Conservation (phyloP, 2,113 vertebrate genomes). For the Alethe diademata region DNA sequence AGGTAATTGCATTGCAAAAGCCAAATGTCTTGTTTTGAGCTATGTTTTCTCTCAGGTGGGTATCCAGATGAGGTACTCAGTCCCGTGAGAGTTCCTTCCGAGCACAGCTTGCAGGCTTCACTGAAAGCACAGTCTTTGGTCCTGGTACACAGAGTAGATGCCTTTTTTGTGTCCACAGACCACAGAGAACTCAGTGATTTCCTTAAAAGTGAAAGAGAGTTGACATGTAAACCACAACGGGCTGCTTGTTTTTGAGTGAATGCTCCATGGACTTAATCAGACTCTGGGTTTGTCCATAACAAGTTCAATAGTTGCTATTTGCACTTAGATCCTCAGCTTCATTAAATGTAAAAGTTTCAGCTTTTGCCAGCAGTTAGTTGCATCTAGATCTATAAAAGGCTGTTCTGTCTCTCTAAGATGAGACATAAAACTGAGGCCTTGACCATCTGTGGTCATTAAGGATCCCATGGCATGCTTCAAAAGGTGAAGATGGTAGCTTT, state of each 20-base stretch:
- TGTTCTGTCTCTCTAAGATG: conserved; percentile 47
- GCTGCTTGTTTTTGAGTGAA: conserved; percentile 49
- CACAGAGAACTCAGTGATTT: conserved; percentile 43
- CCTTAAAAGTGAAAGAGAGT: conserved; percentile 46
- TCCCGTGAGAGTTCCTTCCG: neutral
- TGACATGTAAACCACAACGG: conserved; percentile 41
- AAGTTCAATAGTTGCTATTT: conserved; percentile 70
- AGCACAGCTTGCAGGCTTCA: neutral
- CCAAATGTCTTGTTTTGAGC: conserved; percentile 52
- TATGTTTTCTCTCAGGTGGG: conserved; percentile 60
- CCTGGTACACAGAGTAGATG: neutral
- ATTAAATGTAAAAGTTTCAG: conserved; percentile 71
- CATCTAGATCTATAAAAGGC: conserved; percentile 69
- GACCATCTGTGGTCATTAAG: conserved; percentile 64
- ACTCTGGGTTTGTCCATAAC: conserved; percentile 69
- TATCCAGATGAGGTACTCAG: conserved; percentile 37
- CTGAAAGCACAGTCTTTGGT: neutral
- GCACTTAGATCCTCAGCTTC: conserved; percentile 65
- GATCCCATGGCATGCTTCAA: conserved; percentile 54
- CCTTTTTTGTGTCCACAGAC: neutral
- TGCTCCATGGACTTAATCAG: conserved; percentile 74
- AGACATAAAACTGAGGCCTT: conserved; percentile 57
- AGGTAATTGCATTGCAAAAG: conserved; percentile 30
- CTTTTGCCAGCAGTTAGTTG: conserved; percentile 57
- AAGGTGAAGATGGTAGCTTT: conserved; percentile 30